Evolutionary conservation across 2,888 invertebrate genomes (phyloP).

Genomic region (Spatulosminthurus flaviceps): DNA sequence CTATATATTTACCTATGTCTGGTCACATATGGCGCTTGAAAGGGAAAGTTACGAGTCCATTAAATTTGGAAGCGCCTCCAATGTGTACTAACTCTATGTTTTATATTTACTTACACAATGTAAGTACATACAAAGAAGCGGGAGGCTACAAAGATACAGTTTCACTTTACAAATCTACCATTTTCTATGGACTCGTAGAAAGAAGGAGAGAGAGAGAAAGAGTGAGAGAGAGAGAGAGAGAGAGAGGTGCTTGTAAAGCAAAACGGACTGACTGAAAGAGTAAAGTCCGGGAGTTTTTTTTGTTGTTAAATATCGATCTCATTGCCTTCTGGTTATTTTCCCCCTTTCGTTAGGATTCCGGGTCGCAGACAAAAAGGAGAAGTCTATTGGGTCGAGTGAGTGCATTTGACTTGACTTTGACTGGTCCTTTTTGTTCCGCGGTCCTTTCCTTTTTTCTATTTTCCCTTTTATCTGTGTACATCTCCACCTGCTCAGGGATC

Average conservation of each 20-base stretch:
- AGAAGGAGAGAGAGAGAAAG: no score
- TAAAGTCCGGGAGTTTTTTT: constrained; percentile 9
- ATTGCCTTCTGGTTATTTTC: constrained; percentile 42
- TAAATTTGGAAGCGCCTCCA: neutral
- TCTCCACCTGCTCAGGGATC: no score
- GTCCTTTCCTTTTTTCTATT: constrained; percentile 40
- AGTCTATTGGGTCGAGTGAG: constrained; percentile 45
- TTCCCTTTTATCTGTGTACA: neutral
- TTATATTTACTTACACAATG: no score
- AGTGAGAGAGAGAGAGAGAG: neutral
- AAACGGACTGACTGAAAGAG: neutral
- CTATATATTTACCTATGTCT: no score
- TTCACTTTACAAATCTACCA: neutral
- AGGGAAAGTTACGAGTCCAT: constrained; percentile 29
- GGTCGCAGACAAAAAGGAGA: constrained; percentile 30
- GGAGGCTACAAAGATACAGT: no score
- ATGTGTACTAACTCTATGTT: neutral
- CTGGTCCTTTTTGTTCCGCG: constrained; percentile 49
- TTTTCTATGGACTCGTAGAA: no score
- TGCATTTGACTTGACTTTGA: constrained; percentile 51
- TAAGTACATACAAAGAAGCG: no score
- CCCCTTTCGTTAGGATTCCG: constrained; percentile 20
- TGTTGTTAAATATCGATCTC: constrained; percentile 38
- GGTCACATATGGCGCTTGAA: no score
- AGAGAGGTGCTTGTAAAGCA: neutral